Base-by-base conservation (phyloP, 2,888 invertebrate species). In the Sturmia bella region DNA sequence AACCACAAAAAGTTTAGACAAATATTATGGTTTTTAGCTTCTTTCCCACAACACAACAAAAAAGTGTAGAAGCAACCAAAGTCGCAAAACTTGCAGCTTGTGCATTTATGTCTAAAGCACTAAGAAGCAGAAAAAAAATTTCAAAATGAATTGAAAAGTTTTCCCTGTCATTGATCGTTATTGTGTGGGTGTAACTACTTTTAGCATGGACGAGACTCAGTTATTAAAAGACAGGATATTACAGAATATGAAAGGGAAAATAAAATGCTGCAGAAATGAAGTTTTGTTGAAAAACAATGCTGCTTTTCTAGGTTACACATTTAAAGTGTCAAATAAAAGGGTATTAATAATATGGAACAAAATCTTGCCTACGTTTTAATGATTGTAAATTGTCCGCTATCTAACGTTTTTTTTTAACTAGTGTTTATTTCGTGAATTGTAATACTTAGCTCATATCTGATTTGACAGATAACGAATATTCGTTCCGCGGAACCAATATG, bases 1-100 rank as follows among this genome's bases (percentile, higher is more conserved):
- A 56, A 66, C 77, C 78, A 59, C 82, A 73, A 78, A 74, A 82
- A 82, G 74, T 82, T 82, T 70, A 82, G 78, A 82, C 78, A 82
- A 82, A 82, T 82, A 82, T 82, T 82, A 82, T 82, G 82, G 82
- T 74, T 78, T 82, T 78, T 64, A 82, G 69, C 63, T 74, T 78
- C 57, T 63, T 41, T 69, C 52, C 76, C 76, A 69, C 69, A 76
- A 76, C 69, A 69, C 50, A 75, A 66, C 24, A 74, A 68, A 32
- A 66, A 12, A 32, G 27, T 27, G 13, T 12, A 63, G 39, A 48
- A 15, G 15, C 50, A 39, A 57, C n/a, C n/a, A 15, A 57, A 66
- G 43, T 66, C 64, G 43, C 56, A 41, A 48, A 64, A 78, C 32
- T 66, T 72, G 64, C 43, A 66, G 32, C 50, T 72, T 50, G 57